Evolutionary conservation across 2,113 vertebrate genomes (phyloP).

Genomic region (Gobiocypris rarus): DNA sequence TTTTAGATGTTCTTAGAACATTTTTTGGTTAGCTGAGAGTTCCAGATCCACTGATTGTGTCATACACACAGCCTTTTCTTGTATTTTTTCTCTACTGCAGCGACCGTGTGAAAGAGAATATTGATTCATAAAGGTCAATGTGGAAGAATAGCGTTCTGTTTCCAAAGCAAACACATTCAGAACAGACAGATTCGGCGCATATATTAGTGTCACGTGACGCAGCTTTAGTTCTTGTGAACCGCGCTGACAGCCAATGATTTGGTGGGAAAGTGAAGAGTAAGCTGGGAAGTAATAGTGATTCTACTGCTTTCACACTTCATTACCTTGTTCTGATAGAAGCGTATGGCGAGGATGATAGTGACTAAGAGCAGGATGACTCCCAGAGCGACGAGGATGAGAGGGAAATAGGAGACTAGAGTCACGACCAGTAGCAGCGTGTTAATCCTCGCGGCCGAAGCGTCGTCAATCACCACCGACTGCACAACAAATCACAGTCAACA

Average conservation of each 20-base stretch:
- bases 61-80: not conserved
- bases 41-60: not conserved
- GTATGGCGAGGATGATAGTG: constrained; percentile 66
- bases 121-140: not conserved
- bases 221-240: not conserved
- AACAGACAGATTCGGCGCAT: not conserved
- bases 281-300: not conserved
- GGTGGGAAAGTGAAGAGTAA: not conserved
- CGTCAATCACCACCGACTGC: constrained; percentile 76
- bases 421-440: constrained; percentile 71
- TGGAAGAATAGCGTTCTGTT: not conserved
- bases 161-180: not conserved
- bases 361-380: constrained; percentile 68
- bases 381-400: constrained; percentile 71
- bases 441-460: constrained; percentile 67
- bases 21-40: not conserved
- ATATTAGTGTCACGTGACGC: no score
- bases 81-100: not conserved
- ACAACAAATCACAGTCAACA: constrained; percentile 16
- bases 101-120: not conserved
- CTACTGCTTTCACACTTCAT: not conserved
- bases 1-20: not conserved
- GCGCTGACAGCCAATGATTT: not conserved
- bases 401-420: constrained; percentile 71
- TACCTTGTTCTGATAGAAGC: constrained; percentile 68